phyloP scores from a whole-genome alignment of 92 coral and sea anemone genomes.

The Ricordea florida region DNA sequence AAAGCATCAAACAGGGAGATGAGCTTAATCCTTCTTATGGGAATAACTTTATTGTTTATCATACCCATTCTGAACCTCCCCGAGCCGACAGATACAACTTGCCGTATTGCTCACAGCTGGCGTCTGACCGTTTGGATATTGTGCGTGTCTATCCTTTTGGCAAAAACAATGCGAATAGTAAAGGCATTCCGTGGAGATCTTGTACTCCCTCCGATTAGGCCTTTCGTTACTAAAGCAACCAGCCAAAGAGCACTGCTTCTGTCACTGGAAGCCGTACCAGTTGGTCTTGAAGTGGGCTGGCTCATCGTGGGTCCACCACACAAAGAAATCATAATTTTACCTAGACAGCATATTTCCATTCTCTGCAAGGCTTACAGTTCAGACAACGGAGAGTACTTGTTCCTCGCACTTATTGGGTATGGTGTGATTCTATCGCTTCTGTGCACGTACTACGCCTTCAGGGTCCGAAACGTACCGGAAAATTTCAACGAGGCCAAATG shows the following conservation, averaged over 20 bases:
- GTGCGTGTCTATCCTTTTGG: slow-evolving; percentile 54
- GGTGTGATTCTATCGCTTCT: slow-evolving; percentile 47
- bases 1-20: slow-evolving; percentile 76
- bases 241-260: slow-evolving; percentile 56
- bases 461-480: slow-evolving; percentile 75
- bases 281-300: slow-evolving; percentile 50
- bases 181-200: slow-evolving; percentile 57
- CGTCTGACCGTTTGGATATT: slow-evolving; percentile 53
- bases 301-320: slow-evolving; percentile 52
- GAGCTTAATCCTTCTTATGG: slow-evolving; percentile 51
- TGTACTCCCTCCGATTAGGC: slow-evolving; percentile 9
- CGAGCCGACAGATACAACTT: slow-evolving; percentile 38
- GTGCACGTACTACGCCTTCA: slow-evolving; percentile 71
- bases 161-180: slow-evolving; percentile 77
- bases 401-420: slow-evolving; percentile 44
- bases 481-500: slow-evolving; percentile 87
- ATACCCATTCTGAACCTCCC: slow-evolving; percentile 58
- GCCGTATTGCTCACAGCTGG: slow-evolving; percentile 48
- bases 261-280: slow-evolving; percentile 32
- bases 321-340: slow-evolving; percentile 11
- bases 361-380: slow-evolving; percentile 41
- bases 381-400: slow-evolving; percentile 24
- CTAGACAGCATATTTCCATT: slow-evolving; percentile 31
- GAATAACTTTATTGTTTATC: slow-evolving; percentile 47
- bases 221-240: slow-evolving; percentile 43